A percentile compares a stretch with the other conserved stretches of the same genome.
Conservation (phyloP, 2,113 vertebrate genomes). For the Scomber japonicus region DNA sequence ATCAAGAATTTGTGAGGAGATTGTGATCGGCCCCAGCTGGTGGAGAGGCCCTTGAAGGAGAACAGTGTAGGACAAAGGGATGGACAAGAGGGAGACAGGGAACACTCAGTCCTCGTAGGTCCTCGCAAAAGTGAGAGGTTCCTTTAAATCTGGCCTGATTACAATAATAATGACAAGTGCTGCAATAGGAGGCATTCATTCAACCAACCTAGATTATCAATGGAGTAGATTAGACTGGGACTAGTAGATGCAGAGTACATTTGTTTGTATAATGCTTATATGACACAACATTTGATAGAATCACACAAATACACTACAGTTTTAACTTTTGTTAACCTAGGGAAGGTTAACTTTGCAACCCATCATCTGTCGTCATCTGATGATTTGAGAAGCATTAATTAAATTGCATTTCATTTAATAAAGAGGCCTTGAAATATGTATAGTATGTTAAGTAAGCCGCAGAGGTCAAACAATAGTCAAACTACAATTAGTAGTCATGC, state of each 20-base stretch:
- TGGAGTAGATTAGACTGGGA: neutral
- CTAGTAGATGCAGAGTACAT: too few relatives aligned
- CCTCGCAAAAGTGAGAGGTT: constrained; percentile 10
- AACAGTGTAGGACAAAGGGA: neutral
- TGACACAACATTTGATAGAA: neutral
- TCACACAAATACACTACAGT: neutral
- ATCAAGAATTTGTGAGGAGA: neutral
- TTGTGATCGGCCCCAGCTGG: constrained; percentile 26
- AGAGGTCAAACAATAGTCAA: constrained; percentile 19
- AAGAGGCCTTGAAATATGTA: too few relatives aligned
- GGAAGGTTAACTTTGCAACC: too few relatives aligned
- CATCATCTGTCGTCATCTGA: too few relatives aligned
- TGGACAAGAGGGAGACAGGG: neutral
- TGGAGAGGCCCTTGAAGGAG: constrained; percentile 54
- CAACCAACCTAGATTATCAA: constrained; percentile 21
- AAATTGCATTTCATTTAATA: too few relatives aligned
- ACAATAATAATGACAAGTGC: constrained; percentile 10
- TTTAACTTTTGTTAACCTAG: too few relatives aligned
- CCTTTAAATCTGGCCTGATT: constrained; percentile 47
- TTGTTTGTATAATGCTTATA: neutral
- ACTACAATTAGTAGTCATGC: neutral
- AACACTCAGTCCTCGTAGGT: neutral
- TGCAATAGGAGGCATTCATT: constrained; percentile 9
- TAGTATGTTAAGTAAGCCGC: neutral
- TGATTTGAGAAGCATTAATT: too few relatives aligned